phyloP scores from a whole-genome alignment of 1,140 invertebrate genomes.

The Rhagoletis pomonella region DNA sequence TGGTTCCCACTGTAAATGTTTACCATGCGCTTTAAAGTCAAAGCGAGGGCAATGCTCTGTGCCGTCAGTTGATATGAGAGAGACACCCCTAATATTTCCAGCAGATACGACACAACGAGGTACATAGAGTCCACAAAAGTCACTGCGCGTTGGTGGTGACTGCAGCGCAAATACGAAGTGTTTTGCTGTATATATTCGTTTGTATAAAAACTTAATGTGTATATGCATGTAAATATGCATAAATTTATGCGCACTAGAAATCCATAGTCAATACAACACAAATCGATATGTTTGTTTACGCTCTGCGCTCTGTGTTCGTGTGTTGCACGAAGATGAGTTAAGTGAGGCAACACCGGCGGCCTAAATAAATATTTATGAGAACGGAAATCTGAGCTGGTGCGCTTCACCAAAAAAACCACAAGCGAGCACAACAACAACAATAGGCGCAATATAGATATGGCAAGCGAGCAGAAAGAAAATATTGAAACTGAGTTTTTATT shows the following conservation, averaged over 20 bases:
- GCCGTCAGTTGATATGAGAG: too few relatives aligned
- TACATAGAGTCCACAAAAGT: too few relatives aligned
- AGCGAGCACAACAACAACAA: neutral
- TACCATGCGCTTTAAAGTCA: too few relatives aligned
- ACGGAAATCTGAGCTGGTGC: constrained; percentile 51
- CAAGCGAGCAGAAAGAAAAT: constrained; percentile 17
- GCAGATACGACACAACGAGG: too few relatives aligned
- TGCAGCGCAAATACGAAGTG: neutral
- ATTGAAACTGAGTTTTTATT: constrained; percentile 45
- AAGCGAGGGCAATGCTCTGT: too few relatives aligned
- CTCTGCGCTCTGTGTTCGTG: too few relatives aligned
- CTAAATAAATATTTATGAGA: constrained; percentile 53
- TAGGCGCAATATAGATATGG: neutral
- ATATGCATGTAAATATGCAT: neutral
- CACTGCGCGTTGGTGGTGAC: too few relatives aligned
- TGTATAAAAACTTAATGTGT: neutral
- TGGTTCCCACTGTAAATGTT: too few relatives aligned
- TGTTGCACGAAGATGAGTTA: constrained; percentile 50
- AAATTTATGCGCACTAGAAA: neutral
- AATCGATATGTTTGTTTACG: neutral
- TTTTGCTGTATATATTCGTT: neutral
- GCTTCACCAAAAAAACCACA: constrained; percentile 51
- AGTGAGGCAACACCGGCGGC: constrained; percentile 43
- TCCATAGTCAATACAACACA: constrained; percentile 14
- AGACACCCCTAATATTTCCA: neutral